phyloP scores from a whole-genome alignment of 2,797 vertebrate genomes.

The Mormyrops boulengeri region DNA sequence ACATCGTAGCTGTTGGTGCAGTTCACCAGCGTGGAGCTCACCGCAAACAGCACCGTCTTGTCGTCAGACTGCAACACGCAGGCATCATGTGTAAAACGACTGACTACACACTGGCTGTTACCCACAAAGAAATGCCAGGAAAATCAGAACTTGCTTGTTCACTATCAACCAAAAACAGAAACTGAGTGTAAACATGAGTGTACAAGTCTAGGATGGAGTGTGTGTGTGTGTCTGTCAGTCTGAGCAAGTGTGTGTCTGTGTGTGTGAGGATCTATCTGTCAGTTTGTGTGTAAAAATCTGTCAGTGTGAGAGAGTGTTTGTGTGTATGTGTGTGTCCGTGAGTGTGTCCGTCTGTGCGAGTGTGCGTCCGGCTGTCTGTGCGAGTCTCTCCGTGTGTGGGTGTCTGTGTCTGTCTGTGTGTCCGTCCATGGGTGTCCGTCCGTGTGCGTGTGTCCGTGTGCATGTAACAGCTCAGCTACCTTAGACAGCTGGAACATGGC shows the following conservation, averaged over 20 bases:
- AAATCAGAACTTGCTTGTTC: not conserved
- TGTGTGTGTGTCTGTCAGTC: not conserved
- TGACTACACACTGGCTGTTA: slow-evolving; percentile 39
- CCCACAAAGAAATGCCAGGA: not conserved
- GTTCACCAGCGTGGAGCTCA: slow-evolving; percentile 89
- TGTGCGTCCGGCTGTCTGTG: not conserved
- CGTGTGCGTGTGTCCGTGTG: not conserved
- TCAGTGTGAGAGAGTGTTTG: too few species aligned
- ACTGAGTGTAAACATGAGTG: not conserved
- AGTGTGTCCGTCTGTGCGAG: too few species aligned
- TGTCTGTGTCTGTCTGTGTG: too few species aligned
- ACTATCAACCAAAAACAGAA: not conserved
- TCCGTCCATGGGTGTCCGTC: too few species aligned
- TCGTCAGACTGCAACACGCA: slow-evolving; percentile 74
- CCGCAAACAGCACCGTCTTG: slow-evolving; percentile 85
- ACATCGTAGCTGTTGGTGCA: slow-evolving; percentile 95
- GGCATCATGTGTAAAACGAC: slow-evolving; percentile 48
- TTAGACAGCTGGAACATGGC: slow-evolving; percentile 88
- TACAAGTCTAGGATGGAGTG: not conserved
- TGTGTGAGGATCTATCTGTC: not conserved
- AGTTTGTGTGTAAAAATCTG: not conserved
- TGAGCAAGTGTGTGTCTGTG: not conserved
- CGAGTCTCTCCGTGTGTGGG: too few species aligned
- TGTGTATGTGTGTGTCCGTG: too few species aligned
- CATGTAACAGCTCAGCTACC: slow-evolving; percentile 51